phyloP scores from a whole-genome alignment of 1,140 invertebrate species.

The Megathymus violae region DNA sequence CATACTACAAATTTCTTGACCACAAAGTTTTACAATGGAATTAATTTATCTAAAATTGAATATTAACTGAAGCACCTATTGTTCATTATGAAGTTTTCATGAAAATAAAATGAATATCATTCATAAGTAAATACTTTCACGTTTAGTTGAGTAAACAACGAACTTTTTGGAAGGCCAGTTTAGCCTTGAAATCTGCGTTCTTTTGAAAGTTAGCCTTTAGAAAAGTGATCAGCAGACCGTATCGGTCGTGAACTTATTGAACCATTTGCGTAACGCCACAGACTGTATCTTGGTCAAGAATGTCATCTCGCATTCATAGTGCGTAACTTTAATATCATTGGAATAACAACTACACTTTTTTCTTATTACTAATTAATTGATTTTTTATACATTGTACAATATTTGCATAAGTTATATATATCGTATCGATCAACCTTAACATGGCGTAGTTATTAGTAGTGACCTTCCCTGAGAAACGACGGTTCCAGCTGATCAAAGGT shows the following conservation, averaged over 20 bases:
- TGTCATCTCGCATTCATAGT: constrained; percentile 32
- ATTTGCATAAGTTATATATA: too few species aligned
- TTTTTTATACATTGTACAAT: too few species aligned
- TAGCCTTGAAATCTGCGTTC: constrained; percentile 62
- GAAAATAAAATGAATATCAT: constrained; percentile 9
- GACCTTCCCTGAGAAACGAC: too few species aligned
- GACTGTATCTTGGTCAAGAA: constrained; percentile 31
- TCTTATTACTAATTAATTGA: too few species aligned
- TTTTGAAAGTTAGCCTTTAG: constrained; percentile 72
- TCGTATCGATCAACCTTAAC: too few species aligned
- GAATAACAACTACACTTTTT: neutral
- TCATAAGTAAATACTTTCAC: constrained; percentile 20
- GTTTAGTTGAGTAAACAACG: constrained; percentile 19
- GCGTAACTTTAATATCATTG: constrained; percentile 6
- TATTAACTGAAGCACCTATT: neutral
- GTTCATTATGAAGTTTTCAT: neutral
- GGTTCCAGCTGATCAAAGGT: too few species aligned
- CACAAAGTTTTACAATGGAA: neutral
- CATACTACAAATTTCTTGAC: neutral
- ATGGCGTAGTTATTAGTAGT: too few species aligned
- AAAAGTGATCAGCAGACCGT: constrained; percentile 67
- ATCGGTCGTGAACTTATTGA: constrained; percentile 78
- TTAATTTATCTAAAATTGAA: neutral
- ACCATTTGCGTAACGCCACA: constrained; percentile 46
- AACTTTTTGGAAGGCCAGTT: constrained; percentile 38